Percentiles rank a stretch among this genome's conserved stretches.
These are phyloP conservation scores for Sisor rabdophorus DNA, from an alignment of 2,113 vertebrate species.

Conservation along the genomic window DNA sequence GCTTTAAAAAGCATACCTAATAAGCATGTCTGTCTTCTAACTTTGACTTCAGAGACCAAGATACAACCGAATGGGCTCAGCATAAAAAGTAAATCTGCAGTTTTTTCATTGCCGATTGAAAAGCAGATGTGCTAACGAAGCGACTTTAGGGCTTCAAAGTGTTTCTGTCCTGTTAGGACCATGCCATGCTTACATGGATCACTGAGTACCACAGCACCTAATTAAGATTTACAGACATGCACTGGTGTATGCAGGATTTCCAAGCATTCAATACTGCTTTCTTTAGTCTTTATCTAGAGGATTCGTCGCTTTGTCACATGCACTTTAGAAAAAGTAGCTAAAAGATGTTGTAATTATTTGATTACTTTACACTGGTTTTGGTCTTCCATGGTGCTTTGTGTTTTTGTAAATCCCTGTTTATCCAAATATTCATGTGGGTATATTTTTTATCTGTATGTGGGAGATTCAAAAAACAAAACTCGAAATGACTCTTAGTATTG, in stretches of 20 bases:
- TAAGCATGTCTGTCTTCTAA: constrained; percentile 8
- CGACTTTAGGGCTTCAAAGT: constrained; percentile 31
- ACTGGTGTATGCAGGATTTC: not conserved
- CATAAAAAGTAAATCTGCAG: constrained; percentile 45
- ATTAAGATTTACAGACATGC: not conserved
- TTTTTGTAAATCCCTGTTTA: not conserved
- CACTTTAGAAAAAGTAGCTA: no score
- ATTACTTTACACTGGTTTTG: not conserved
- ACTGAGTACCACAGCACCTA: constrained; percentile 16
- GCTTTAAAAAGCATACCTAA: constrained; percentile 25
- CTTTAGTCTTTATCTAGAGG: not conserved
- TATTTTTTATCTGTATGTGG: not conserved
- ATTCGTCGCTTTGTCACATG: no score
- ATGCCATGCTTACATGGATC: constrained; percentile 14
- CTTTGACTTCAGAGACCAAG: constrained; percentile 12
- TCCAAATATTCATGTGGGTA: no score
- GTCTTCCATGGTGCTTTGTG: not conserved
- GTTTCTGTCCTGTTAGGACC: constrained; percentile 5
- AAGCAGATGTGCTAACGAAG: constrained; percentile 35
- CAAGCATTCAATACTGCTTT: not conserved
- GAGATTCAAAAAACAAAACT: not conserved
- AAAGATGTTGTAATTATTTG: no score
- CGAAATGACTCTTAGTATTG: no score
- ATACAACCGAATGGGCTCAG: constrained; percentile 16
- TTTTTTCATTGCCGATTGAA: constrained; percentile 24